Base-by-base conservation (phyloP, 2,797 vertebrate species). In the Neosilurus hyrtlii region DNA sequence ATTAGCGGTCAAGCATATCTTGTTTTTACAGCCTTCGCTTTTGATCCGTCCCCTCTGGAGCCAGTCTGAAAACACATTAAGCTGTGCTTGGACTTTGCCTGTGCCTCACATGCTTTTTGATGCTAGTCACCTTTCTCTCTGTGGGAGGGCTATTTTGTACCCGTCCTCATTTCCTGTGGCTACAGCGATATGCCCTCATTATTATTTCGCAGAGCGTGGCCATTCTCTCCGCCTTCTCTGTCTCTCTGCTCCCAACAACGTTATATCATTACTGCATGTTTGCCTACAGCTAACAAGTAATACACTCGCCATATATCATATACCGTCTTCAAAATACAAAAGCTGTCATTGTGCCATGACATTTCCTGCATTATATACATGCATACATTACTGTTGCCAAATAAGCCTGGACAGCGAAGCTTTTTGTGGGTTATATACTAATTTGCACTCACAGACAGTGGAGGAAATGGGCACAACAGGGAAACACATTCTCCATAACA, bases 81-180 rank as follows among this genome's bases (percentile, higher is more conserved):
- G n/a, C 24, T 57, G 22, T 4, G 10, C 24, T 78, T 52, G 70
- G 54, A 81, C 62, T 79, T 24, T 1, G n/a, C 35, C 43, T 10
- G 15, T 68, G 20, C 24, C 49, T 51, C 26, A 35, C 65, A 68
- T 22, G 70, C 37, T 57, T 24, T 81, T 81, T 76, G 73, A 85
- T 68, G 79, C 71, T 71, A 61, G 79, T 76, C 72, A 81, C 79
- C 79, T 81, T 81, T 35, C 51, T 75, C 71, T 75, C 71, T 43
- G 68, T 51, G 18, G 68, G 67, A 63, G 63, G 43, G 66, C 66
- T 67, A 54, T 80, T 83, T 84, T 80, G 62, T 66, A 74, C 49
- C 52, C 16, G 37, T 37, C 52, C 51, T 16, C 20, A 11, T 75
- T 80, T 30, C 70, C 78, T 66, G 22, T 67, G 61, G 52, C 83